Evolutionary conservation across 1,140 invertebrate species (phyloP).

Genomic region (Pseudomyrmex cubaensis): DNA sequence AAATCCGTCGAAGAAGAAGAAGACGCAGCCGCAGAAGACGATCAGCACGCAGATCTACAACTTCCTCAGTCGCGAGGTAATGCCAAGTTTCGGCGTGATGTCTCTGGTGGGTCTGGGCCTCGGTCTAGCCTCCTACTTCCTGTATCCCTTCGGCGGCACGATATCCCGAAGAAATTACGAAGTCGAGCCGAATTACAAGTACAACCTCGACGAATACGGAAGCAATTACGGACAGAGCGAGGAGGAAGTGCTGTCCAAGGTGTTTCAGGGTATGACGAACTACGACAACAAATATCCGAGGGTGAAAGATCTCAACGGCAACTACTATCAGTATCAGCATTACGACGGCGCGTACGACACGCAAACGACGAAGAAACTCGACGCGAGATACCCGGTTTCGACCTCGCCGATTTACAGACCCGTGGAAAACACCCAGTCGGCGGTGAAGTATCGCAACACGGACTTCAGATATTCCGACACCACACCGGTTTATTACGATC

Average conservation of each 20-base stretch:
- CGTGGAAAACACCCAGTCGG: constrained; percentile 72
- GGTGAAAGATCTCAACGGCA: constrained; percentile 72
- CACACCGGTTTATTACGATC: constrained; percentile 78
- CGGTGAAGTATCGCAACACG: constrained; percentile 78
- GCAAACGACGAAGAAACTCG: constrained; percentile 71
- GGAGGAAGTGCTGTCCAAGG: constrained; percentile 90
- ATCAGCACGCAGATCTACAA: constrained; percentile 91
- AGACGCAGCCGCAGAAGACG: constrained; percentile 84
- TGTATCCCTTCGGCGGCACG: constrained; percentile 90
- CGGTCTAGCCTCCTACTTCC: constrained; percentile 90
- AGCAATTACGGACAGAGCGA: constrained; percentile 88
- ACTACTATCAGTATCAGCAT: constrained; percentile 78
- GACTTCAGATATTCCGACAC: constrained; percentile 82
- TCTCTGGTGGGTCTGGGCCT: constrained; percentile 89
- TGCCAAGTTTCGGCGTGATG: constrained; percentile 92
- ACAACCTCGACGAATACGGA: constrained; percentile 88
- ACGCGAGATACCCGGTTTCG: constrained; percentile 65
- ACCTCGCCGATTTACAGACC: constrained; percentile 72
- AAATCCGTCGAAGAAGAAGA: constrained; percentile 79
- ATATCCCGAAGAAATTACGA: constrained; percentile 89
- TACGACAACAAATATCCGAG: constrained; percentile 73
- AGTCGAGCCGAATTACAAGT: constrained; percentile 86
- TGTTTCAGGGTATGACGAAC: constrained; percentile 89
- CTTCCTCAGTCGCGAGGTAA: constrained; percentile 91
- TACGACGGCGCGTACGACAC: constrained; percentile 71